Evolutionary conservation across 2,888 invertebrate genomes (phyloP).

Genomic region (Pristionchus entomophagus): DNA sequence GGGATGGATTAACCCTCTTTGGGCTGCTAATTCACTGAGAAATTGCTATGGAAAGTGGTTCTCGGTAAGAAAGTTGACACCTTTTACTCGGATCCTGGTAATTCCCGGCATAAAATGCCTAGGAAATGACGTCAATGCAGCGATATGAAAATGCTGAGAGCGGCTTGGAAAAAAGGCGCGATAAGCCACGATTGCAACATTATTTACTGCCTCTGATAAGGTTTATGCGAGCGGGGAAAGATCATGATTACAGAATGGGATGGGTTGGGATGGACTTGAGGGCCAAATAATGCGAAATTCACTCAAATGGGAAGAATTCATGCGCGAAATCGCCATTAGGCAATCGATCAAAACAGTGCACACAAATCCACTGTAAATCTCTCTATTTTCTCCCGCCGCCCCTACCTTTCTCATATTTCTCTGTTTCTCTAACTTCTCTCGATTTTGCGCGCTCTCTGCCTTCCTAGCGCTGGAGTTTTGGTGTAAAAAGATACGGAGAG

Average conservation of each 20-base stretch:
- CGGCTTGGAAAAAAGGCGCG: not conserved
- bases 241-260: not conserved
- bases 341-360: slow-evolving; percentile 36
- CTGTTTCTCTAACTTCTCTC: slow-evolving; percentile 45
- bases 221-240: no score
- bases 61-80: no score
- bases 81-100: no score
- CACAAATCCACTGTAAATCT: slow-evolving; percentile 20
- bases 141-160: not conserved
- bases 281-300: not conserved
- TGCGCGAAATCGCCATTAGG: not conserved
- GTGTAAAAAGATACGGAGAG: slow-evolving; percentile 38
- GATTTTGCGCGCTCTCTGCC: slow-evolving; percentile 20
- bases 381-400: slow-evolving; percentile 28
- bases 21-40: no score
- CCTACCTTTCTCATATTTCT: slow-evolving; percentile 46
- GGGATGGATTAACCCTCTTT: no score
- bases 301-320: not conserved
- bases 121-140: not conserved
- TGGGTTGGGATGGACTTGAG: not conserved
- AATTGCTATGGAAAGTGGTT: no score
- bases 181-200: slow-evolving; percentile 25
- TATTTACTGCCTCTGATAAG: slow-evolving; percentile 5
- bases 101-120: no score
- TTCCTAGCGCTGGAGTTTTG: not conserved